Evolutionary conservation across 1,140 invertebrate species (phyloP), one percentile per base, ranked within the genome.

Genomic region (Metopolophium dirhodum): DNA sequence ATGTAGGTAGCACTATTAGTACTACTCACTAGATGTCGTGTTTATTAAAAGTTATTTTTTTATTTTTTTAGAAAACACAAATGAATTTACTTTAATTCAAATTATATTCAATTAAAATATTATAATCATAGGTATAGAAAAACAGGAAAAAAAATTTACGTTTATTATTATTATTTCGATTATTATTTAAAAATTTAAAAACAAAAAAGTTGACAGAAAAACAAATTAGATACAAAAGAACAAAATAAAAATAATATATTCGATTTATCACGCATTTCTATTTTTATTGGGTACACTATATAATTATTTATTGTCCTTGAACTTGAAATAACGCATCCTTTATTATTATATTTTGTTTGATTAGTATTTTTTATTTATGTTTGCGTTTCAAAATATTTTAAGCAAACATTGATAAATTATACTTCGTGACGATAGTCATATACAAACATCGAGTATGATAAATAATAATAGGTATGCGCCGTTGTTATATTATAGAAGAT

Each of bases 281-380:
- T 35, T 54, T 88, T 51, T 88, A 37, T 88, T 87, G 47, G 47
- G 14, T 22, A 68, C 23, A 45, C 57, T 77, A 41, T 68, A 68
- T 83, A 77, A 49, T 91, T 91, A 91, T 82, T 41, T 82, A n/a
- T 0, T 86, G 82, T 22, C 91, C 91, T 93, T 93, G 91, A 68
- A 93, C 91, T 93, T 93, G 77, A 86, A 93, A 83, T 49, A 22
- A 7, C 54, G 26, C n/a, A 61, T 90, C 20, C 45, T 30, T 45
- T 47, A 35, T 35, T 23, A 51, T 88, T 37, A 54, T 54, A 14
- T 37, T 54, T 88, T 11, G 49, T 37, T 11, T 49, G n/a, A 26
- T 18, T 87, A n/a, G 51, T 88, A 37, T 88, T 23, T 45, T 57
- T 14, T 41, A 9, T n/a, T 18, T 7, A 26, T 45, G 23, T 57